Evolutionary conservation across 2,888 invertebrate species (phyloP), one percentile per base, ranked within the genome.

Genomic region (Crocallis elinguaria): DNA sequence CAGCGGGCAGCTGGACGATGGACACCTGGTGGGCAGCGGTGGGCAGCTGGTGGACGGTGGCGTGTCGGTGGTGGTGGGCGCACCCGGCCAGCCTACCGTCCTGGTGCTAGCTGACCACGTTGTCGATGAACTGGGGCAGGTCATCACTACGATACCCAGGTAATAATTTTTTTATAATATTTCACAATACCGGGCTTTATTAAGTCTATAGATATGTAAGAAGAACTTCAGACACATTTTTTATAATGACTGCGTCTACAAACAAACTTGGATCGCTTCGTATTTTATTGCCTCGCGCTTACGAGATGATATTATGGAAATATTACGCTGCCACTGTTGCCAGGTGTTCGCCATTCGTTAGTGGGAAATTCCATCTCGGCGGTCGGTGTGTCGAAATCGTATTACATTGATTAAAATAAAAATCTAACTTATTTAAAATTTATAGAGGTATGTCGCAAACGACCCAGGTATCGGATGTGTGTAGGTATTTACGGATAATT

Each of bases 101-200:
- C 89, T 95, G 60, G 95, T 95, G 62, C 92, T 95, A 30, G 94
- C 95, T 2, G 95, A 95, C 77, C 92, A 95, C 66, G 94, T 94
- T 32, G 94, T 95, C 49, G 95, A 95, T 60, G 95, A 95, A 79
- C 93, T 94, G 30, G 93, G 93, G 23, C 93, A 93, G 64, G 93
- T 94, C 71, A 93, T 94, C 76, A 93, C 94, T 75, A 93, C 94
- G 27, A 94, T 94, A 73, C 92, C 93, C 84, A 94, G 94, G 94
- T 94, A 86, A n/a, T n/a, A n/a, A n/a, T n/a, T n/a, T n/a, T n/a
- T n/a, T n/a, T n/a, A n/a, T n/a, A n/a, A n/a, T n/a, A n/a, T n/a
- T n/a, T n/a, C n/a, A n/a, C n/a, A n/a, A n/a, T n/a, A n/a, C n/a
- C n/a, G n/a, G n/a, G n/a, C 25, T 25, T 9, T 25, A 3, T 8